A percentile compares a stretch with the other conserved stretches of the same genome.
phyloP scores from a whole-genome alignment of 2,797 vertebrate species.

The Merluccius polli region DNA sequence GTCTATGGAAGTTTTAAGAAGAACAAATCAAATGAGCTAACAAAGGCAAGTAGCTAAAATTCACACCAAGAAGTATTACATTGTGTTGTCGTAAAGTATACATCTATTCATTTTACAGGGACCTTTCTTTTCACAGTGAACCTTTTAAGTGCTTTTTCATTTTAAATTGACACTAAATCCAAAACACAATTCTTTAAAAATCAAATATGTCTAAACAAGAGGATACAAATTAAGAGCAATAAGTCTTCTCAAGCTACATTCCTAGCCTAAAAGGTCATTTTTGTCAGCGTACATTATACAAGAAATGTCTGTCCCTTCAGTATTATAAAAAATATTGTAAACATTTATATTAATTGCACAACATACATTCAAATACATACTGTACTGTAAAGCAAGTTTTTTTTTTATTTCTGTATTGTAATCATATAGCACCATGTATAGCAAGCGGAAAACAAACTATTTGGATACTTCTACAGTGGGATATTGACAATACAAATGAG shows the following conservation, averaged over 20 bases:
- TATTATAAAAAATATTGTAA: constrained; percentile 78
- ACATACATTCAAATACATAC: constrained; percentile 79
- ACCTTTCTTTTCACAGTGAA: constrained; percentile 66
- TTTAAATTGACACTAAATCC: constrained; percentile 30
- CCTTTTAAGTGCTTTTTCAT: constrained; percentile 66
- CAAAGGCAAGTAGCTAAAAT: constrained; percentile 54
- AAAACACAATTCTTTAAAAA: constrained; percentile 15
- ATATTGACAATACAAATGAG: constrained; percentile 50
- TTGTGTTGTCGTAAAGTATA: constrained; percentile 54
- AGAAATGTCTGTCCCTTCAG: constrained; percentile 60
- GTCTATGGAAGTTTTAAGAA: constrained; percentile 58
- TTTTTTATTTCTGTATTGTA: constrained; percentile 58
- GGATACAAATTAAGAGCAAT: constrained; percentile 48
- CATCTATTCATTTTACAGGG: constrained; percentile 46
- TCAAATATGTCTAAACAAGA: constrained; percentile 41
- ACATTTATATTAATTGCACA: constrained; percentile 80
- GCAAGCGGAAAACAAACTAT: constrained; percentile 62
- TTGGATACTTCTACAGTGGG: constrained; percentile 55
- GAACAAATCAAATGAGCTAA: constrained; percentile 42
- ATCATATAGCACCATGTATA: constrained; percentile 73
- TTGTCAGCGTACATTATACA: constrained; percentile 56
- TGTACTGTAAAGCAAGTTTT: constrained; percentile 71
- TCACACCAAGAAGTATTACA: constrained; percentile 62
- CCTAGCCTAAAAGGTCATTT: constrained; percentile 47
- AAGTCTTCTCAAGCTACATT: constrained; percentile 51